Percentiles rank a stretch among this genome's conserved stretches.
phyloP scores from a whole-genome alignment of 2,113 vertebrate species.

The Pitta sordida region DNA sequence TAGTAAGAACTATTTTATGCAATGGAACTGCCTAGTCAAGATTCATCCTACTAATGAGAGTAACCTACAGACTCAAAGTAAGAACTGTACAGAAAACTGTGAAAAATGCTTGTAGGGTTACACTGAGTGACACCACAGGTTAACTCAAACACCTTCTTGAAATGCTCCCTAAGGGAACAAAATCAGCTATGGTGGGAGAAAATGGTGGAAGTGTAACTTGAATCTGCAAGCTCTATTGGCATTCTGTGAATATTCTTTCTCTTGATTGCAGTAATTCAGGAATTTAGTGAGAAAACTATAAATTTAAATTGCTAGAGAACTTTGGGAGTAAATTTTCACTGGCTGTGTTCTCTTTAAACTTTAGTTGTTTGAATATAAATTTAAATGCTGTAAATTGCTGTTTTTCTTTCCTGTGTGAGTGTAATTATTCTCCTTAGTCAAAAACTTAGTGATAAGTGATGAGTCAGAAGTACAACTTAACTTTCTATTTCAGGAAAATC shows the following conservation, averaged over 20 bases:
- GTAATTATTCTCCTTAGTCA: not conserved
- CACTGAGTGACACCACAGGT: too few species aligned
- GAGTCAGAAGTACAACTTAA: not conserved
- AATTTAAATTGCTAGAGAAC: not conserved
- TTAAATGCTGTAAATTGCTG: not conserved
- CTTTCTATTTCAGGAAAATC: conserved; percentile 52
- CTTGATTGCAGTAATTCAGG: not conserved
- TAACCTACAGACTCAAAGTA: not conserved
- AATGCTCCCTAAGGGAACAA: not conserved
- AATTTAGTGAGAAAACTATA: not conserved
- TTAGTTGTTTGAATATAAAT: not conserved
- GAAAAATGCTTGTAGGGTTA: not conserved
- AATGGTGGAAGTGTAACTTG: not conserved
- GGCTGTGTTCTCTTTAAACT: not conserved
- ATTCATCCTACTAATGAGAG: not conserved
- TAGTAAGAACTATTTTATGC: not conserved
- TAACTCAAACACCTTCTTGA: not conserved
- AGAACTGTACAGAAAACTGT: not conserved
- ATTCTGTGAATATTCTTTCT: not conserved
- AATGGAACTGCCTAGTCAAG: not conserved
- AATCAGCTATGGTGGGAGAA: not conserved
- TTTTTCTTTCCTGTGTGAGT: not conserved
- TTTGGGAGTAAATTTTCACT: not conserved
- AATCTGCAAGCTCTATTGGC: not conserved
- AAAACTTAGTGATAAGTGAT: not conserved